Base-by-base conservation (phyloP, 2,888 invertebrate species). In the Hedychridium roseum region DNA sequence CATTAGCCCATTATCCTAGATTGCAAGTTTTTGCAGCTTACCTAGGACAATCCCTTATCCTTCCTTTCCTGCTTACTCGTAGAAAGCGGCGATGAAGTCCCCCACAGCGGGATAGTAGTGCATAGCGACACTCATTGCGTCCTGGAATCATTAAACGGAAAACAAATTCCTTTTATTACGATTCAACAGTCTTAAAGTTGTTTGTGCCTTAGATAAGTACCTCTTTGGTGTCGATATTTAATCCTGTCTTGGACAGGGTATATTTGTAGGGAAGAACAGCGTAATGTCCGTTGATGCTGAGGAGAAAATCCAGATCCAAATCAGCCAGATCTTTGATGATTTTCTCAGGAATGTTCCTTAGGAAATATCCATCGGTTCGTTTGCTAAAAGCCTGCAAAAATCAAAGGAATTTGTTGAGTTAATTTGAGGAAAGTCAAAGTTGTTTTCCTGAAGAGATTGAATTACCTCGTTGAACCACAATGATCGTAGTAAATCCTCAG, bases 201-300 rank as follows among this genome's bases (percentile, higher is more conserved):
- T 43, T 31, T 3, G 23, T 18, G 3, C 3, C 21, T 20, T 9
- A n/a, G n/a, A n/a, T n/a, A n/a, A n/a, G 41, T 23, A 64, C 74
- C 37, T 65, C 54, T 42, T 63, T 64, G 7, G 68, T 64, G 5
- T 26, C 49, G 4, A 70, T 64, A 2, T 50, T 12, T n/a, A 71
- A 35, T 15, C 68, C 70, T 9, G 36, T 50, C n/a, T 45, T 48
- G 3, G 37, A 60, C 6, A 74, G 43, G 17, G 44, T 48, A 9
- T 43, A 58, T 15, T 65, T 60, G 37, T 70, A 70, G 3, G 73
- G 70, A 32, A 76, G 38, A 23, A 73, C 15, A 2, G 78, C 74
- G 28, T 55, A 64, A 48, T 78, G 76, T 38, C 70, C 64, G 26
- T 34, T 51, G 17, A 78, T 58, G 45, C 57, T 71, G 15, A 77